A percentile compares a stretch with the other conserved stretches of the same genome.
phyloP scores from a whole-genome alignment of 1,140 invertebrate genomes.

The Dufourea novaeangliae region DNA sequence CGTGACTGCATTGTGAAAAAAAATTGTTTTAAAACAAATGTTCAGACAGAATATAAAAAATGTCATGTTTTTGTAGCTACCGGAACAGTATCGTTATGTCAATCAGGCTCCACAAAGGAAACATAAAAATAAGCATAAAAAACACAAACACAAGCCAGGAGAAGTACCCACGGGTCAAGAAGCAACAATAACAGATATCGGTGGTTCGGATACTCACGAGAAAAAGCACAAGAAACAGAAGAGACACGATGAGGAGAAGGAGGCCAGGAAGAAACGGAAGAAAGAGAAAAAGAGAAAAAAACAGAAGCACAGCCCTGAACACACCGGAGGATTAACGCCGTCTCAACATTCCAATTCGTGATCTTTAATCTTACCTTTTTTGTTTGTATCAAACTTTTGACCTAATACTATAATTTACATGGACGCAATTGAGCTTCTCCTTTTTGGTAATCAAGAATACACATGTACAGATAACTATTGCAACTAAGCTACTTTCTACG shows the following conservation, averaged over 20 bases:
- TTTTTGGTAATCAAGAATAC: neutral
- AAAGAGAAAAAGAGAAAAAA: conserved; percentile 98
- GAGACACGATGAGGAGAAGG: conserved; percentile 95
- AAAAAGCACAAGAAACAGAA: conserved; percentile 98
- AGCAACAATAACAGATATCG: conserved; percentile 83
- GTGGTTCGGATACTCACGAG: conserved; percentile 91
- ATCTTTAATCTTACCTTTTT: conserved; percentile 72
- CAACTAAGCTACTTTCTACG: neutral
- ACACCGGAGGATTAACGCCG: conserved; percentile 87
- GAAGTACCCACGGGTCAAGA: conserved; percentile 87
- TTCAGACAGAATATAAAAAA: conserved; percentile 16
- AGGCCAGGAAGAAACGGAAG: conserved; percentile 94
- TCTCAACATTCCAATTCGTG: conserved; percentile 86
- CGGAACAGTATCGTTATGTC: conserved; percentile 97
- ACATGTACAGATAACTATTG: conserved; percentile 5
- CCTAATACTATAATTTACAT: conserved; percentile 1
- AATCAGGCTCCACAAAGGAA: conserved; percentile 95
- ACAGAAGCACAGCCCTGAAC: conserved; percentile 95
- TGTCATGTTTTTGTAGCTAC: conserved; percentile 85
- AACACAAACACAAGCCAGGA: conserved; percentile 95
- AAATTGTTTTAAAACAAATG: conserved; percentile 7
- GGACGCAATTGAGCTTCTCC: neutral
- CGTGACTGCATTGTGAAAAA: neutral
- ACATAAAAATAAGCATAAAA: conserved; percentile 97
- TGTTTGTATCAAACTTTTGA: conserved; percentile 55